Evolutionary conservation across 2,797 vertebrate genomes (phyloP).

Genomic region (Leptodactylus fallax): DNA sequence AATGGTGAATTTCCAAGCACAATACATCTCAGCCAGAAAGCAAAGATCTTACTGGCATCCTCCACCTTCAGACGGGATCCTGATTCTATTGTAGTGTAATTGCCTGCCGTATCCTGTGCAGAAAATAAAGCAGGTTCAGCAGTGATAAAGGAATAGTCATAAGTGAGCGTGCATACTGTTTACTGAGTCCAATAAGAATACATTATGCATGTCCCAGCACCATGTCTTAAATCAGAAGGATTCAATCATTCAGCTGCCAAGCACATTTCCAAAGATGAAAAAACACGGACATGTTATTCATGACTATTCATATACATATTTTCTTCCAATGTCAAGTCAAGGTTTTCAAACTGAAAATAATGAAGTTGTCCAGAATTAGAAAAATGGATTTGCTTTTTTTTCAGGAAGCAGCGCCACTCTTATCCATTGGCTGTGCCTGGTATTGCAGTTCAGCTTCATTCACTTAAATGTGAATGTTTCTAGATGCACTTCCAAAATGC

Average conservation of each 20-base stretch:
- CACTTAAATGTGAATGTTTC: too few species aligned
- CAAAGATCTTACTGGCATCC: not conserved
- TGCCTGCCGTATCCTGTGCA: slow-evolving; percentile 7
- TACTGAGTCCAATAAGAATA: slow-evolving; percentile 4
- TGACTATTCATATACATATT: not conserved
- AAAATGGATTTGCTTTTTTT: not conserved
- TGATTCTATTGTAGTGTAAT: not conserved
- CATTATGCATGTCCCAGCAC: slow-evolving; percentile 27
- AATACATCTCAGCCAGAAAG: not conserved
- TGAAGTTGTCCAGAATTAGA: not conserved
- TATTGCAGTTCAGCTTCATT: too few species aligned
- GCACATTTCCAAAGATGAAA: not conserved
- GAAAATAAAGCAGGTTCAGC: slow-evolving; percentile 11
- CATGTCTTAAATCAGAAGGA: not conserved
- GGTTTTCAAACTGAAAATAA: not conserved
- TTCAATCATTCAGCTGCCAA: not conserved
- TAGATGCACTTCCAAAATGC: too few species aligned
- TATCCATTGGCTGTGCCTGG: too few species aligned
- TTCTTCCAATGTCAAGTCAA: slow-evolving; percentile 16
- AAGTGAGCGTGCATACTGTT: not conserved
- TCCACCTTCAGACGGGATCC: not conserved
- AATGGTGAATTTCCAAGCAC: not conserved
- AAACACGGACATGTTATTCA: slow-evolving; percentile 14
- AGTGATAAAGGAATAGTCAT: not conserved
- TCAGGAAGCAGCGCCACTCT: not conserved